A percentile compares a stretch with the other conserved stretches of the same genome.
Evolutionary conservation across 2,888 invertebrate genomes (phyloP).

Genomic region (Microchrysa polita): DNA sequence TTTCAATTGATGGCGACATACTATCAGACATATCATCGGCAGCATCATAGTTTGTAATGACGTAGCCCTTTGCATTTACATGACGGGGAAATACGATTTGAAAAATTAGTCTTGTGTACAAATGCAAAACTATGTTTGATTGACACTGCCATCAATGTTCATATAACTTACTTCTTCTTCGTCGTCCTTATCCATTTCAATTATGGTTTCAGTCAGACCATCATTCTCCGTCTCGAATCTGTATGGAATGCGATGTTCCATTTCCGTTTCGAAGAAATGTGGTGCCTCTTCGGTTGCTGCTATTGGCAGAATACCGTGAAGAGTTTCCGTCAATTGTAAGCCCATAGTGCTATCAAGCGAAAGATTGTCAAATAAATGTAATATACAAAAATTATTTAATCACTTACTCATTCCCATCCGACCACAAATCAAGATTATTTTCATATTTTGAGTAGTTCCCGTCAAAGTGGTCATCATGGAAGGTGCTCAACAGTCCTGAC

Average conservation of each 20-base stretch:
- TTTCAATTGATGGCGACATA: slow-evolving; percentile 56
- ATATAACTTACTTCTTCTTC: slow-evolving; percentile 45
- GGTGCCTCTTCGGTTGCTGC: slow-evolving; percentile 55
- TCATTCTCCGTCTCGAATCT: slow-evolving; percentile 25
- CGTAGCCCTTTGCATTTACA: slow-evolving; percentile 12
- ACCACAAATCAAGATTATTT: slow-evolving; percentile 59
- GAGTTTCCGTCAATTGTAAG: slow-evolving; percentile 61
- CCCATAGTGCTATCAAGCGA: slow-evolving; percentile 51
- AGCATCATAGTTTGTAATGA: slow-evolving; percentile 24
- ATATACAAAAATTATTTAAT: not conserved
- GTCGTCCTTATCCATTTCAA: slow-evolving; percentile 51
- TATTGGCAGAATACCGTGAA: slow-evolving; percentile 62
- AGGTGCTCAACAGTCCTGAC: slow-evolving; percentile 61
- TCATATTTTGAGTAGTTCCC: slow-evolving; percentile 59
- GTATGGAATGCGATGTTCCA: slow-evolving; percentile 24
- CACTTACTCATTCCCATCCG: slow-evolving; percentile 59
- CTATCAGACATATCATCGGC: slow-evolving; percentile 47
- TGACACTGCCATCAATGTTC: slow-evolving; percentile 14
- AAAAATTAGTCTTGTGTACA: slow-evolving; percentile 9
- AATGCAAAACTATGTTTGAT: not conserved
- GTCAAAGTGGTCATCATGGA: slow-evolving; percentile 63
- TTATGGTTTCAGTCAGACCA: slow-evolving; percentile 34
- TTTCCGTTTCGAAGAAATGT: slow-evolving; percentile 40
- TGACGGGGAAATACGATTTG: not conserved
- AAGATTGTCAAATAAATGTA: not conserved